Evolutionary conservation across 1,140 invertebrate species (phyloP).

Genomic region (Achatina immaculata): DNA sequence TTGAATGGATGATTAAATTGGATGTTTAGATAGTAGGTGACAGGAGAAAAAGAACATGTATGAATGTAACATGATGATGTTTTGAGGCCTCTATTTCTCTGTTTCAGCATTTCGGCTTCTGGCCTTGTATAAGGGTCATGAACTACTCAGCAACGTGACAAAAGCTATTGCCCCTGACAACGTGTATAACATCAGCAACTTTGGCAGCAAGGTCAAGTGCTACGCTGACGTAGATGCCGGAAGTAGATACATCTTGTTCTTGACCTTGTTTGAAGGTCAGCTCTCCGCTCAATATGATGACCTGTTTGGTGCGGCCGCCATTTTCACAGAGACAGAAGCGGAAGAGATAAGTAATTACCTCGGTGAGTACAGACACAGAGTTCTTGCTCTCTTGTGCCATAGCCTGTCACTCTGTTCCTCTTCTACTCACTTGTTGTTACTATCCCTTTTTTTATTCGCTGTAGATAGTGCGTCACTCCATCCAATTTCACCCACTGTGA

Average conservation of each 20-base stretch:
- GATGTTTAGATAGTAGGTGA: too few relatives aligned
- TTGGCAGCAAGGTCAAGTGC: conserved; percentile 68
- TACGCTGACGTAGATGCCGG: conserved; percentile 65
- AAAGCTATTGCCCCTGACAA: conserved; percentile 26
- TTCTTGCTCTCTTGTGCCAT: conserved; percentile 11
- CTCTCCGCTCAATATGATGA: conserved; percentile 70
- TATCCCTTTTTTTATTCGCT: not conserved
- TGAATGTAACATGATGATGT: too few relatives aligned
- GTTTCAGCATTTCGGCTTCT: conserved; percentile 53
- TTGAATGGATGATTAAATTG: too few relatives aligned
- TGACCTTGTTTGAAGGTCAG: conserved; percentile 62
- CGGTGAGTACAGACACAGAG: conserved; percentile 50
- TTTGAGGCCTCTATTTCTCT: too few relatives aligned
- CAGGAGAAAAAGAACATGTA: too few relatives aligned
- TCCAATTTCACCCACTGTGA: not conserved
- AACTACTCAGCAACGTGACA: conserved; percentile 49
- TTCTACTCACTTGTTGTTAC: not conserved
- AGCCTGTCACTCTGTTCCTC: conserved; percentile 35
- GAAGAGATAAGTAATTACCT: conserved; percentile 56
- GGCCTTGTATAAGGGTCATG: conserved; percentile 59
- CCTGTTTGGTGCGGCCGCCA: conserved; percentile 65
- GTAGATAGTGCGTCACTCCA: too few relatives aligned
- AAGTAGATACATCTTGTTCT: conserved; percentile 64
- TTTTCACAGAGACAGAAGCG: conserved; percentile 55
- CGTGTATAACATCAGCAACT: conserved; percentile 67